These are phyloP conservation scores for Gadus macrocephalus DNA, from an alignment of 2,113 vertebrate species.

Conservation along the genomic window DNA sequence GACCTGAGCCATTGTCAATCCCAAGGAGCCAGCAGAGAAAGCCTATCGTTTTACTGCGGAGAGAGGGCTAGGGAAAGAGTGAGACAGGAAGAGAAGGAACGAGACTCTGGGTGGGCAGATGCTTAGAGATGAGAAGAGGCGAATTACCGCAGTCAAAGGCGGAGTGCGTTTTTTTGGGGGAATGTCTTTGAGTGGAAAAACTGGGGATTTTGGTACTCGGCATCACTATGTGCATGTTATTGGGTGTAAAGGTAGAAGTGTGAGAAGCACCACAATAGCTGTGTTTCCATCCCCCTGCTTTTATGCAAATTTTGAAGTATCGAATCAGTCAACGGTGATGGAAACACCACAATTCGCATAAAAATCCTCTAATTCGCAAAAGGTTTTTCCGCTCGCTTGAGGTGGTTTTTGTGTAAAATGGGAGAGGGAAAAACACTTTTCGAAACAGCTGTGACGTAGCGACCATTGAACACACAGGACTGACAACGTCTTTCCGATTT, in stretches of 20 bases:
- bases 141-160: conserved; percentile 35
- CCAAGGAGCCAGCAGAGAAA: conserved; percentile 38
- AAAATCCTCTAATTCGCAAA: too few species aligned
- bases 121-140: conserved; percentile 26
- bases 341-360: too few species aligned
- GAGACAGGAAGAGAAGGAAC: neutral
- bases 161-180: neutral
- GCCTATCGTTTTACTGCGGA: conserved; percentile 55
- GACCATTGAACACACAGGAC: too few species aligned
- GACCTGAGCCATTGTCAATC: conserved; percentile 63
- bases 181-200: conserved; percentile 15
- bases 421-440: too few species aligned
- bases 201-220: neutral
- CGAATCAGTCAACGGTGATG: too few species aligned
- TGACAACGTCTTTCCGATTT: too few species aligned
- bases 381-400: too few species aligned
- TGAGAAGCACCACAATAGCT: too few species aligned
- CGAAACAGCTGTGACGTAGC: too few species aligned
- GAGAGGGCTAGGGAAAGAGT: neutral
- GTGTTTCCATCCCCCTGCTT: too few species aligned
- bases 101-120: conserved; percentile 50
- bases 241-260: conserved; percentile 14
- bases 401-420: too few species aligned
- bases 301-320: too few species aligned
- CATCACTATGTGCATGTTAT: conserved; percentile 14